These are phyloP conservation scores for Caenorhabditis briggsae DNA, from an alignment of 1,140 invertebrate species.

Conservation along the genomic window DNA sequence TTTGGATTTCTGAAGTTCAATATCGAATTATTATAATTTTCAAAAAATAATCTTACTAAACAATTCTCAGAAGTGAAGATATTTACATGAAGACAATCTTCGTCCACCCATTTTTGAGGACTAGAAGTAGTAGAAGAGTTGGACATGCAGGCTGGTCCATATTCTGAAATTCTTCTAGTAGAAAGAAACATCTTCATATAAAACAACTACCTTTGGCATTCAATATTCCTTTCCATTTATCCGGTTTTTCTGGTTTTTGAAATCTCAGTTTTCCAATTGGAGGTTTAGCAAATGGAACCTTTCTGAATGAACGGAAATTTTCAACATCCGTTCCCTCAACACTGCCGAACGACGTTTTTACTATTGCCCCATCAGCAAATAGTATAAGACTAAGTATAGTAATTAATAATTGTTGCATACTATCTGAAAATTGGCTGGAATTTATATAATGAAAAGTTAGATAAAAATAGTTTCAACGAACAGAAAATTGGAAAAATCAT, in stretches of 20 bases:
- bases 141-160: slow-evolving; percentile 57
- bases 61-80: slow-evolving; percentile 42
- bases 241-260: slow-evolving; percentile 14
- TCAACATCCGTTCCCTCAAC: slow-evolving; percentile 25
- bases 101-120: slow-evolving; percentile 59
- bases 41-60: not conserved
- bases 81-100: slow-evolving; percentile 57
- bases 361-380: not conserved
- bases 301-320: slow-evolving; percentile 36
- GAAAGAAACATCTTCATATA: too few relatives aligned
- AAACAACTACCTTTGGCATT: slow-evolving; percentile 38
- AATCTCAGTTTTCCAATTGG: slow-evolving; percentile 47
- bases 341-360: slow-evolving; percentile 28
- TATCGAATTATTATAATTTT: not conserved
- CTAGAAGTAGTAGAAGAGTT: slow-evolving; percentile 41
- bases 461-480: not conserved
- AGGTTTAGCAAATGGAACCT: slow-evolving; percentile 52
- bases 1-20: not conserved
- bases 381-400: not conserved
- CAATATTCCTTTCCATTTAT: slow-evolving; percentile 48
- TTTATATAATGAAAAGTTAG: too few relatives aligned
- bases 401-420: not conserved
- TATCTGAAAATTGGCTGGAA: not conserved
- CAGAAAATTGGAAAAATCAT: not conserved
- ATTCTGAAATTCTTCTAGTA: slow-evolving; percentile 49